Evolutionary conservation across 2,113 vertebrate genomes (phyloP).

Genomic region (Hymenochirus boettgeri): DNA sequence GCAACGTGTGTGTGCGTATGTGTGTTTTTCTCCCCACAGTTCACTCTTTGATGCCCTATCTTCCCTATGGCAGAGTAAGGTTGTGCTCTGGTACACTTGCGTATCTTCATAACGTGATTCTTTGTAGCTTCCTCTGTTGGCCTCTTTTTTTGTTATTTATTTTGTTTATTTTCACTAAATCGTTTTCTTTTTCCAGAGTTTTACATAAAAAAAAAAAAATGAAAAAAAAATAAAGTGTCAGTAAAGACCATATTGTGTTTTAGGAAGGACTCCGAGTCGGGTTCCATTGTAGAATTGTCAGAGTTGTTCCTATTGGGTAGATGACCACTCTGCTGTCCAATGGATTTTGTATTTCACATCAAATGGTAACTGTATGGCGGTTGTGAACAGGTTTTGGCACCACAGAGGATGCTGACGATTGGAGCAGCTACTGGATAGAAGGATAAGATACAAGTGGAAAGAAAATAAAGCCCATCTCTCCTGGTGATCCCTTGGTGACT

Average conservation of each 20-base stretch:
- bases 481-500: slow-evolving; percentile 28
- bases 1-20: slow-evolving; percentile 45
- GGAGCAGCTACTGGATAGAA: slow-evolving; percentile 20
- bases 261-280: neutral
- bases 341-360: neutral
- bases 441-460: slow-evolving; percentile 14
- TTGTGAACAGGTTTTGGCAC: slow-evolving; percentile 9
- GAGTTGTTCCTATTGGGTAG: slow-evolving; percentile 12
- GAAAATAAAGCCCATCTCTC: slow-evolving; percentile 13
- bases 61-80: slow-evolving; percentile 11
- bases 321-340: slow-evolving; percentile 11
- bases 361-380: slow-evolving; percentile 7
- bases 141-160: slow-evolving; percentile 25
- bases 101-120: slow-evolving; percentile 33
- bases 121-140: slow-evolving; percentile 33
- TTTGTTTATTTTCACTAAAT: slow-evolving; percentile 32
- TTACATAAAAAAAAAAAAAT: slow-evolving; percentile 8
- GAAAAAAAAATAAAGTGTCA: slow-evolving; percentile 6
- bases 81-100: slow-evolving; percentile 22
- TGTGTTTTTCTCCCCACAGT: slow-evolving; percentile 13
- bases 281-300: slow-evolving; percentile 11
- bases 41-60: slow-evolving; percentile 4
- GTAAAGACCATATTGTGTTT: slow-evolving; percentile 14
- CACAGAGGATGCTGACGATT: slow-evolving; percentile 22
- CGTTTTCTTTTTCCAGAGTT: slow-evolving; percentile 37